Evolutionary conservation across 2,113 vertebrate species (phyloP).

Genomic region (Datnioides undecimradiatus): DNA sequence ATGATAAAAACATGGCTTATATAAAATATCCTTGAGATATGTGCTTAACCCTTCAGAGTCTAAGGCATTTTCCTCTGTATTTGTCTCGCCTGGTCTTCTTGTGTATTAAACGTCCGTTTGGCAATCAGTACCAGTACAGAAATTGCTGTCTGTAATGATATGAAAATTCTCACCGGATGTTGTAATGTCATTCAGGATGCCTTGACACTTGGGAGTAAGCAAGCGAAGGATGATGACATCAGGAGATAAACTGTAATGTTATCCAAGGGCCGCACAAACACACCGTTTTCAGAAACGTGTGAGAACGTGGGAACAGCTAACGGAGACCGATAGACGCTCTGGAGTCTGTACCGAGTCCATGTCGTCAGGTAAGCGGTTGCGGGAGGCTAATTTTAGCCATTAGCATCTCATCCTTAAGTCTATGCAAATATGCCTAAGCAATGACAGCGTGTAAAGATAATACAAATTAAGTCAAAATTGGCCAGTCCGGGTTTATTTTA

Average conservation of each 20-base stretch:
- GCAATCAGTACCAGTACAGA: not conserved
- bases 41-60: too few relatives aligned
- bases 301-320: slow-evolving; percentile 14
- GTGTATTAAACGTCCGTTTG: too few relatives aligned
- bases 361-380: slow-evolving; percentile 14
- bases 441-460: not conserved
- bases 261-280: not conserved
- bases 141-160: not conserved
- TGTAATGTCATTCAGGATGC: not conserved
- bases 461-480: not conserved
- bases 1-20: too few relatives aligned
- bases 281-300: not conserved
- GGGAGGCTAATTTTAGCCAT: not conserved
- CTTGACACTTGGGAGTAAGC: not conserved
- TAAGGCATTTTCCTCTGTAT: too few relatives aligned
- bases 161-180: slow-evolving; percentile 46
- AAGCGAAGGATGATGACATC: not conserved
- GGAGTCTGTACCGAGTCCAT: not conserved
- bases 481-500: not conserved
- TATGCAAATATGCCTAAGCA: slow-evolving; percentile 16
- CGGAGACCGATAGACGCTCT: not conserved
- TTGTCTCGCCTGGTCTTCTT: too few relatives aligned
- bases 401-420: slow-evolving; percentile 30
- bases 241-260: not conserved
- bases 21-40: too few relatives aligned